Evolutionary conservation across 2,797 vertebrate genomes (phyloP).

Genomic region (Channallabes apus): DNA sequence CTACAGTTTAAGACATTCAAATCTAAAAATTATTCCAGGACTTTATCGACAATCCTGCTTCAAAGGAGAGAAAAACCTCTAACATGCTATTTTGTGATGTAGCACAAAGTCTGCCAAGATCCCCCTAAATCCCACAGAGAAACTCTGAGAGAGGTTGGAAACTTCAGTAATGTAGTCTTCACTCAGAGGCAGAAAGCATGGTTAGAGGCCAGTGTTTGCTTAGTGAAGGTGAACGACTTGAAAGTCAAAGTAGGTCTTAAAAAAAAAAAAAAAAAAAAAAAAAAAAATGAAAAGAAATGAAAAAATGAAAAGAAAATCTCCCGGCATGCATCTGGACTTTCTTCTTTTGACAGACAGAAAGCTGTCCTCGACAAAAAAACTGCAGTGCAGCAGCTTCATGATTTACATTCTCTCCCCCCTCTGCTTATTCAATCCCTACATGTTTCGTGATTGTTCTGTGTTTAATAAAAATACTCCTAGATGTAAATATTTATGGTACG

Average conservation of each 20-base stretch:
- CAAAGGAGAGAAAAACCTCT: slow-evolving; percentile 39
- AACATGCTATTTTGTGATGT: slow-evolving; percentile 29
- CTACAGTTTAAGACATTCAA: not conserved
- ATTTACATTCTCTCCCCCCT: not conserved
- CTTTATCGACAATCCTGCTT: slow-evolving; percentile 28
- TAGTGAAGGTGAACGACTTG: slow-evolving; percentile 44
- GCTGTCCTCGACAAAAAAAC: not conserved
- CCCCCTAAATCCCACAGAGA: slow-evolving; percentile 37
- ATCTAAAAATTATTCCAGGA: slow-evolving; percentile 22
- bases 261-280: slow-evolving; percentile 2
- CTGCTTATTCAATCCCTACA: not conserved
- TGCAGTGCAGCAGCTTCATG: not conserved
- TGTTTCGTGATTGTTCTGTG: not conserved
- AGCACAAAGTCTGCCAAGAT: slow-evolving; percentile 35
- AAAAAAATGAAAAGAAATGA: no score
- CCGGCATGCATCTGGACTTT: slow-evolving; percentile 13
- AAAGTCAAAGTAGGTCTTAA: slow-evolving; percentile 44
- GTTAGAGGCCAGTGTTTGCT: slow-evolving; percentile 44
- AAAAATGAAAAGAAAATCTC: slow-evolving; percentile 9
- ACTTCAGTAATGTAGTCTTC: slow-evolving; percentile 41
- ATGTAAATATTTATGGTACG: not conserved
- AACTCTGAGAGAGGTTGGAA: slow-evolving; percentile 28
- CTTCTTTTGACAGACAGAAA: slow-evolving; percentile 29
- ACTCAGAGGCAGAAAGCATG: slow-evolving; percentile 40
- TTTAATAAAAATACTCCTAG: not conserved